Evolutionary conservation across 2,888 invertebrate species (phyloP), one percentile per base, ranked within the genome.

Genomic region (Cremastobaeus sp.): DNA sequence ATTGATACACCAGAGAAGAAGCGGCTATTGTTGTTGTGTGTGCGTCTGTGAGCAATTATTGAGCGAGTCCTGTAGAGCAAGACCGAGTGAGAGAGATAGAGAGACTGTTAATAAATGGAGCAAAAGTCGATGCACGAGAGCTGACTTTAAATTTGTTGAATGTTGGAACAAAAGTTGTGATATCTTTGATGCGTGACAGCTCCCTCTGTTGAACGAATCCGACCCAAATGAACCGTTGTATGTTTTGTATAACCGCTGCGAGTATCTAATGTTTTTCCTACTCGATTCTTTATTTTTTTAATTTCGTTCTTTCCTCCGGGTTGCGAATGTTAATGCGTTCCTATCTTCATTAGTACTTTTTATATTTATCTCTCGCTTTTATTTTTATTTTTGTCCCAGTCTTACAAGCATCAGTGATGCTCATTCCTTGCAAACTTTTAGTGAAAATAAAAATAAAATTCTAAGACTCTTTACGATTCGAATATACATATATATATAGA

Each of bases 1-100:
- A 62, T 77, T 75, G 34, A 77, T 62, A 80, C 74, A 76, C 71
- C 74, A 59, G 74, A 60, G 41, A 60, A 62, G 34, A 62, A 28
- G 50, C 57, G 52, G 60, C 52, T 69, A 69, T 60, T 47, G 37
- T 69, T 68, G 60, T 60, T 69, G 50, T 57, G 41, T 57, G 55
- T 62, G 37, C 17, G 43, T 15, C 11, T 41, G 6, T 59, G 17
- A 14, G 50, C 37, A 55, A 64, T 43, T 14, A 14, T 17, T 34
- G 50, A 12, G 50, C 21, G 39, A 41, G 30, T 55, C 32, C 1
- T 20, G 21, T 6, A 17, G 50, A 17, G 39, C 34, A 34, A 28
- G 17, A 25, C 2, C 21, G 43, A 75, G 70, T 14, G 25, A 39
- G 54, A 59, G 60, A 45, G 41, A 43, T 37, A 64, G 64, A 30